phyloP scores from a whole-genome alignment of 2,888 invertebrate species.

The Spisula subtruncata region DNA sequence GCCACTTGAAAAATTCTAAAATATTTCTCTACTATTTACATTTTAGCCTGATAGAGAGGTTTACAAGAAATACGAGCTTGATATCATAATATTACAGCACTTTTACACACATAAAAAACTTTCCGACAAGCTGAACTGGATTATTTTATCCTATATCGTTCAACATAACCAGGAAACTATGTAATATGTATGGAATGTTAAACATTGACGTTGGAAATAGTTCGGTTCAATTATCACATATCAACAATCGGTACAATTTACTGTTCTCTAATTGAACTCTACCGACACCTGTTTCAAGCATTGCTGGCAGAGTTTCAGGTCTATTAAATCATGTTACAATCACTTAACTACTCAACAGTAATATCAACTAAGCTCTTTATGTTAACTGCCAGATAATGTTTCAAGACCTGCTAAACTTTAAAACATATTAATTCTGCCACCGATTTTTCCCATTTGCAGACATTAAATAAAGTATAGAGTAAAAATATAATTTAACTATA shows the following conservation, averaged over 20 bases:
- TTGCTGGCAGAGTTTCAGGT: slow-evolving; percentile 49
- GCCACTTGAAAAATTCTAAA: too few species aligned
- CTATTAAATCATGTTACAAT: slow-evolving; percentile 50
- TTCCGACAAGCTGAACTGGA: not conserved
- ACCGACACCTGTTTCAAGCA: slow-evolving; percentile 52
- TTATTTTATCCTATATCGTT: not conserved
- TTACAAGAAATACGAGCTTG: too few species aligned
- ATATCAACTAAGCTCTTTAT: slow-evolving; percentile 19
- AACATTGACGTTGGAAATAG: not conserved
- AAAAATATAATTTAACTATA: not conserved
- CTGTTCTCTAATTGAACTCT: slow-evolving; percentile 16
- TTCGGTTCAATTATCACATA: slow-evolving; percentile 15
- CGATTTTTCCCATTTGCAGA: slow-evolving; percentile 30
- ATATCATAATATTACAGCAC: too few species aligned
- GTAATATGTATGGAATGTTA: slow-evolving; percentile 6
- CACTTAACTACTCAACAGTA: slow-evolving; percentile 26
- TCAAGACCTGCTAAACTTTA: slow-evolving; percentile 25
- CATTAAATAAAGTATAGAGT: slow-evolving; percentile 34
- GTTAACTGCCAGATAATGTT: slow-evolving; percentile 30
- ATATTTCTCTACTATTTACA: too few species aligned
- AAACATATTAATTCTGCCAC: slow-evolving; percentile 38
- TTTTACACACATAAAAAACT: not conserved
- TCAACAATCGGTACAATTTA: slow-evolving; percentile 15
- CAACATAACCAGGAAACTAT: not conserved
- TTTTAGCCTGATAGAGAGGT: too few species aligned